These are phyloP conservation scores for Actinia tenebrosa DNA, from an alignment of 64 coral and sea anemone genomes.

Conservation along the genomic window DNA sequence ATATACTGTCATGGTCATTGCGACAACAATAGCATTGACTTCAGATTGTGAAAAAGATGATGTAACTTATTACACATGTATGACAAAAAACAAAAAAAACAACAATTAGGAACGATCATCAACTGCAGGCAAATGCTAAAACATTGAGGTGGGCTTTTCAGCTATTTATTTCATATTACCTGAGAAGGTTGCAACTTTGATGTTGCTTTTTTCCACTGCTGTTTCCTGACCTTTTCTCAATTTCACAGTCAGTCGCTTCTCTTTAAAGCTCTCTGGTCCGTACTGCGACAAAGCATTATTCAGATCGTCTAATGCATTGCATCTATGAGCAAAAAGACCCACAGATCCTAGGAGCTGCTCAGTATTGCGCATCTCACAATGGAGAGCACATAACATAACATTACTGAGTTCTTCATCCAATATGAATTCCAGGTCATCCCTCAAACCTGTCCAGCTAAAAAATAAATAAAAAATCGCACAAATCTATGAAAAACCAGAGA, in stretches of 20 bases:
- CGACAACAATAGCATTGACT: no score
- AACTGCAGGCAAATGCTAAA: no score
- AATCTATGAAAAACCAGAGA: no score
- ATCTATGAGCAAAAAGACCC: slow-evolving; percentile 31
- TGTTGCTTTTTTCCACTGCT: slow-evolving; percentile 27
- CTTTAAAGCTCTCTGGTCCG: slow-evolving; percentile 34
- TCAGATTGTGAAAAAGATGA: no score
- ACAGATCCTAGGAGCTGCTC: slow-evolving; percentile 30
- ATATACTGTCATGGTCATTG: no score
- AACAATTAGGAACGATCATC: no score
- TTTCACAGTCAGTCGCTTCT: slow-evolving; percentile 22
- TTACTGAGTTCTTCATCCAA: slow-evolving; percentile 50
- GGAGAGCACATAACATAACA: slow-evolving; percentile 45
- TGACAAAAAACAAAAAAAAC: no score
- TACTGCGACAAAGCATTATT: slow-evolving; percentile 16
- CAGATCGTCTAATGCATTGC: slow-evolving; percentile 9
- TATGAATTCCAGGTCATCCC: slow-evolving; percentile 51
- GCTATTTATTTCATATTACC: not conserved
- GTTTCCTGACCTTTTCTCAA: slow-evolving; percentile 28
- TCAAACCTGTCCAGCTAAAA: slow-evolving; percentile 18
- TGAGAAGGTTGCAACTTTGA: slow-evolving; percentile 43
- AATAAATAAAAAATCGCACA: not conserved
- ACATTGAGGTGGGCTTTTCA: no score
- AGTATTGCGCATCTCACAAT: slow-evolving; percentile 35
- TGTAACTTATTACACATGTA: no score